A percentile compares a stretch with the other conserved stretches of the same genome.
phyloP scores from a whole-genome alignment of 2,888 invertebrate genomes.

The Drosophila neoperkinsi region DNA sequence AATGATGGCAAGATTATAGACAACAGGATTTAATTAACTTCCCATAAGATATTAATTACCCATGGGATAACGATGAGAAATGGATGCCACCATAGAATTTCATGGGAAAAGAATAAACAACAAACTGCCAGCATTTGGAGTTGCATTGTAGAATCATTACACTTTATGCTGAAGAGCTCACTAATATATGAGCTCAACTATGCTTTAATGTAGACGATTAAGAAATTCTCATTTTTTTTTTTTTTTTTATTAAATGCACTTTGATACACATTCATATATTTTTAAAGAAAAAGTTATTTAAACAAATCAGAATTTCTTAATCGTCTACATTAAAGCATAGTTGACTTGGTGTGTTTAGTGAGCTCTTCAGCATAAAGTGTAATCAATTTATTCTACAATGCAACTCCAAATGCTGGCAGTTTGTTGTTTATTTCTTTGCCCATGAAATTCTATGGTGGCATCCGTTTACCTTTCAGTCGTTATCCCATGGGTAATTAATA shows the following conservation, averaged over 20 bases:
- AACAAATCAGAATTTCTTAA: neutral
- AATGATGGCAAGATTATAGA: conserved; percentile 42
- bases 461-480: conserved; percentile 23
- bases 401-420: conserved; percentile 6
- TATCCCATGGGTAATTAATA: conserved; percentile 66
- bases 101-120: conserved; percentile 39
- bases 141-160: neutral
- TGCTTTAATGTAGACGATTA: neutral
- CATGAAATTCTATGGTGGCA: conserved; percentile 20
- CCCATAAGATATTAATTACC: conserved; percentile 77
- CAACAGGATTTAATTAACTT: conserved; percentile 66
- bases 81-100: conserved; percentile 18
- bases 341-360: neutral
- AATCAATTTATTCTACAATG: neutral
- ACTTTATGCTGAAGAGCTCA: neutral
- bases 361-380: neutral
- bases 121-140: conserved; percentile 18
- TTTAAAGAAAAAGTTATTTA: neutral
- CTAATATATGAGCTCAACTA: neutral
- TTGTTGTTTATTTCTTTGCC: conserved; percentile 43
- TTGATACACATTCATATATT: neutral
- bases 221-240: neutral
- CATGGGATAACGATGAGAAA: conserved; percentile 35
- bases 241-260: too few relatives aligned
- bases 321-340: neutral